These are phyloP conservation scores for Naso thynnoides DNA, from an alignment of 2,797 vertebrate species.

Conservation along the genomic window DNA sequence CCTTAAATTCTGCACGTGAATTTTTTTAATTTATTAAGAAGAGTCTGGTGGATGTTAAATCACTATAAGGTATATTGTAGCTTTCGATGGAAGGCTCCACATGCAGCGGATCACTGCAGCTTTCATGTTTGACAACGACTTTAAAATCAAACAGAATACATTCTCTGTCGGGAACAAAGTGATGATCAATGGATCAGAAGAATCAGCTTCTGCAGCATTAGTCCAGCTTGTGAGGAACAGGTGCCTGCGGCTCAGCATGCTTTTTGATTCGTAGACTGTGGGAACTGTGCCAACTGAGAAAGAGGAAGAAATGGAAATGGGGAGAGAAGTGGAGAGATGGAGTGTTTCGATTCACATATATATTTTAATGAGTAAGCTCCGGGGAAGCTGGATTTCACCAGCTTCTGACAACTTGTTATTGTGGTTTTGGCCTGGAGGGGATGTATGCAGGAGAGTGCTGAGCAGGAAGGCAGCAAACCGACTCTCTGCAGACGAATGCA, in stretches of 20 bases:
- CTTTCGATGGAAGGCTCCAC: conserved; percentile 2
- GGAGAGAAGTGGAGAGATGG: conserved; percentile 7
- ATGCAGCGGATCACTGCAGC: conserved; percentile 13
- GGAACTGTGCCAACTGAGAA: conserved; percentile 31
- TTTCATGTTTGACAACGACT: not conserved
- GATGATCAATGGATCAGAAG: conserved; percentile 37
- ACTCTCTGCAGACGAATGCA: conserved; percentile 6
- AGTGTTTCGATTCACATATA: conserved; percentile 46
- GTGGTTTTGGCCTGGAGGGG: conserved; percentile 46
- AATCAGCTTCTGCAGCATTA: conserved; percentile 12
- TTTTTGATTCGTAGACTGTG: conserved; percentile 30
- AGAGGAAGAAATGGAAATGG: conserved; percentile 5
- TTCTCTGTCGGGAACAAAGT: conserved; percentile 37
- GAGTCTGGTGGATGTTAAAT: not conserved
- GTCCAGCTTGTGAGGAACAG: conserved; percentile 13
- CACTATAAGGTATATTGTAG: not conserved
- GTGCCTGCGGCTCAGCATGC: conserved; percentile 29
- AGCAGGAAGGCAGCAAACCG: conserved; percentile 24
- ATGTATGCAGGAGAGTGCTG: conserved; percentile 13
- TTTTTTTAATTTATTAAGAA: not conserved
- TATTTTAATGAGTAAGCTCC: conserved; percentile 61
- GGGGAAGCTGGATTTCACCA: conserved; percentile 50
- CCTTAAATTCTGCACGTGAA: not conserved
- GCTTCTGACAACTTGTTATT: conserved; percentile 51
- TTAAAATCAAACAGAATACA: conserved; percentile 6